phyloP scores from a whole-genome alignment of 2,888 invertebrate genomes.

The Eutolmus rufibarbis region DNA sequence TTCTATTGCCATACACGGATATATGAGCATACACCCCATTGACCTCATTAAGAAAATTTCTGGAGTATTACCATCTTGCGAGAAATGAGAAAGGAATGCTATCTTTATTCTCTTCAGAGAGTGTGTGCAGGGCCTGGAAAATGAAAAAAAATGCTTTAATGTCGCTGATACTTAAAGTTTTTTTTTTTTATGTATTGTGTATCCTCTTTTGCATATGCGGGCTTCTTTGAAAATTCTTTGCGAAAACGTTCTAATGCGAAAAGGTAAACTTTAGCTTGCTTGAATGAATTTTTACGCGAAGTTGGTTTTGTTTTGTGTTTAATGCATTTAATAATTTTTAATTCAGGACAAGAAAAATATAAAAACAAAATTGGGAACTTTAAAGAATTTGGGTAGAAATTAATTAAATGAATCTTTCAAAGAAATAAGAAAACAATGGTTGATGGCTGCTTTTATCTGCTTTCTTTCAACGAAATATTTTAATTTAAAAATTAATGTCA shows the following conservation, averaged over 20 bases:
- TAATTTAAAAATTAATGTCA: not conserved
- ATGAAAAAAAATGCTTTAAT: not conserved
- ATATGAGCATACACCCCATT: not conserved
- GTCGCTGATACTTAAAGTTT: not conserved
- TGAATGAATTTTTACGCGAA: not conserved
- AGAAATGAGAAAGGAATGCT: not conserved
- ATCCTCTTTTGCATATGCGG: not conserved
- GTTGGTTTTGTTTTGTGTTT: not conserved
- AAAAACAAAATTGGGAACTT: not conserved
- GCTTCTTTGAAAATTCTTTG: not conserved
- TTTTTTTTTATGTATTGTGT: not conserved
- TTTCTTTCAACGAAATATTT: not conserved
- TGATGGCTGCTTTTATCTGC: not conserved
- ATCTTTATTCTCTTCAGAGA: not conserved
- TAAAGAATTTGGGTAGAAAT: not conserved
- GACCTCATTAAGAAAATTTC: not conserved
- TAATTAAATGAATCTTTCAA: not conserved
- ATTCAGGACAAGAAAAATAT: not conserved
- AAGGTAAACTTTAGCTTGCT: not conserved
- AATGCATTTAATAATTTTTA: not conserved
- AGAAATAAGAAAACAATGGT: not conserved
- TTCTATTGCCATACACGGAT: not conserved
- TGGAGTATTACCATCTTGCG: not conserved
- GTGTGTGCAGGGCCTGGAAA: not conserved
- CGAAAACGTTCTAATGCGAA: not conserved